Evolutionary conservation across 2,113 vertebrate genomes (phyloP), one percentile per base, ranked within the genome.

Genomic region (Pseudopipra pipra): DNA sequence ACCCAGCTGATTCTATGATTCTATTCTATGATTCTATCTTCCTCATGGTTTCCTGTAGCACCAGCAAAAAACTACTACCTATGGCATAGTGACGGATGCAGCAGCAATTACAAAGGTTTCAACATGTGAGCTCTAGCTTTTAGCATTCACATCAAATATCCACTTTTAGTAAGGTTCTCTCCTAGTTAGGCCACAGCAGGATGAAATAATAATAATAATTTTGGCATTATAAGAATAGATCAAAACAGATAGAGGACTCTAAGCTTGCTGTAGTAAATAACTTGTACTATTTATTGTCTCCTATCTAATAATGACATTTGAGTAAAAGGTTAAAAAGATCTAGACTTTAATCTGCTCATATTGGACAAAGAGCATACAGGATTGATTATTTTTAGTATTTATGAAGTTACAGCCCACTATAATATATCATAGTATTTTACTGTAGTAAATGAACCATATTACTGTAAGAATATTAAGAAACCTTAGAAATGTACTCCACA

Each of bases 401-500:
- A 85, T 82, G 82, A 84, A 76, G 43, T 86, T 93, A 78, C 35
- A 73, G 28, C 22, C 28, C 11, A 23, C 13, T 55, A 9, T 63
- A 82, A 46, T 51, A 17, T 85, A 80, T 88, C 39, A 71, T 25
- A 67, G 33, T 74, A 47, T 8, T 78, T 96, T 84, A 46, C 49
- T 86, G 44, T 68, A 91, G n/a, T 39, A 54, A 95, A 93, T 74
- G 16, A 93, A 51, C 70, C 49, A 31, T 55, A 39, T 22, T 83
- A 39, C 52, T 39, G 49, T 79, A 90, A 93, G 78, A 92, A 85
- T n/a, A 91, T 55, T 80, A 95, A 94, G 79, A 91, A 91, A 63
- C 13, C 43, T 77, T 31, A 58, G 56, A 23, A 58, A 82, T 35
- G 41, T 35, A 22, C 8, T 88, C 28, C 39, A 63, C 39, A 76